Evolutionary conservation across 2,113 vertebrate species (phyloP), one percentile per base, ranked within the genome.

Genomic region (Oceanodroma tethys): DNA sequence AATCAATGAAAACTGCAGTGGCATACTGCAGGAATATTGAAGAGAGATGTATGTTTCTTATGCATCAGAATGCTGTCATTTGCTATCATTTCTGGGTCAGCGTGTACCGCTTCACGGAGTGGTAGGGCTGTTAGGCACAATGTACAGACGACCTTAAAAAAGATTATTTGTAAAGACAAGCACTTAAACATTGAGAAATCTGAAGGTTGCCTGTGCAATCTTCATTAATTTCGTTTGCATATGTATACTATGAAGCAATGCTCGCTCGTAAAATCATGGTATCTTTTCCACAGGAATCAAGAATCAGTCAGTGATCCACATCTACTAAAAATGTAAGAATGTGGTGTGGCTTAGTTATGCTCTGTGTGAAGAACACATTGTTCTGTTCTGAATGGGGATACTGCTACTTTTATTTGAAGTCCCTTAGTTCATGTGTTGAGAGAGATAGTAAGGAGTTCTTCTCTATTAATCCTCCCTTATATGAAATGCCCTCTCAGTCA

Each of bases 61-160:
- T 27, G 18, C 9, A 23, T 63, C 43, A 56, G 27, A 83, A 74
- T 65, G 9, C n/a, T 72, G 16, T 70, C 9, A 38, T 93, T 84
- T 79, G 38, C 60, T 43, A 11, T 36, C 0, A 30, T 47, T 91
- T 86, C 45, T 73, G 53, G 8, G 25, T 68, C 34, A 43, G 10
- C 1, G 0, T 43, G 36, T 80, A 36, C 30, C 7, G 2, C 50
- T 58, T 63, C 11, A 50, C 2, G 1, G 26, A 42, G 25, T 53
- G 30, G 21, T 22, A 27, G 38, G 58, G 7, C 12, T 82, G n/a
- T 38, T 52, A 50, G 12, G 12, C 12, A 47, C n/a, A 58, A 36
- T 30, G 13, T 56, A 72, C 23, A 75, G 42, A 42, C 3, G 4
- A 18, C 12, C 9, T 83, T 60, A 56, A 60, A 66, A 80, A 71